Evolutionary conservation across 2,797 vertebrate species (phyloP).

Genomic region (Craterocephalus amniculus): DNA sequence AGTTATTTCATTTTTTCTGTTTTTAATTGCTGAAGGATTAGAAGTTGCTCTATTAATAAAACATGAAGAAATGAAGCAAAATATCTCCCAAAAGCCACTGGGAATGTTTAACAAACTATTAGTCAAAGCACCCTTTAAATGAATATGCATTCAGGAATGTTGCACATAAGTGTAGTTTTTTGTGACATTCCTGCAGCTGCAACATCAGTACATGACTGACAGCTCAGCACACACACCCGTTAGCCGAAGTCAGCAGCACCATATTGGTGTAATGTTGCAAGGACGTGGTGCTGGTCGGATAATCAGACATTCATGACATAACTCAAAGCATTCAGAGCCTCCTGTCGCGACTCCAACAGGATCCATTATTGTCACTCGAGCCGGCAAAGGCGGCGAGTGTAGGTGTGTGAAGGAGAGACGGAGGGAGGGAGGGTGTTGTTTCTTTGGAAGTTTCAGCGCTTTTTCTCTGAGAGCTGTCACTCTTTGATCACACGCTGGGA

Average conservation of each 20-base stretch:
- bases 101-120: background rate
- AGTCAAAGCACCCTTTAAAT: background rate
- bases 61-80: background rate
- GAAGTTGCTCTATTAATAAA: background rate
- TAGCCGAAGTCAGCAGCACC: conserved; percentile 24
- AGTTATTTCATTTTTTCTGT: background rate
- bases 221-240: conserved; percentile 5
- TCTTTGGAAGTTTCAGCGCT: conserved; percentile 53
- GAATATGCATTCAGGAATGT: background rate
- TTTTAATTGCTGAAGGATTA: background rate
- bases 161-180: background rate
- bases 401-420: conserved; percentile 56
- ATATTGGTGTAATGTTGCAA: conserved; percentile 41
- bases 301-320: conserved; percentile 57
- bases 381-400: conserved; percentile 47
- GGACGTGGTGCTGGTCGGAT: background rate
- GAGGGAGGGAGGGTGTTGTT: conserved; percentile 32
- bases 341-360: conserved; percentile 45
- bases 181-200: background rate
- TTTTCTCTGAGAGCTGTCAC: conserved; percentile 56
- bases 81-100: background rate
- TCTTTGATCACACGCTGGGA: conserved; percentile 67
- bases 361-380: conserved; percentile 64
- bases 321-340: conserved; percentile 49
- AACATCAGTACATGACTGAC: background rate